Evolutionary conservation across 2,888 invertebrate genomes (phyloP), one percentile per base, ranked within the genome.

Genomic region (Galerucella calmariensis): DNA sequence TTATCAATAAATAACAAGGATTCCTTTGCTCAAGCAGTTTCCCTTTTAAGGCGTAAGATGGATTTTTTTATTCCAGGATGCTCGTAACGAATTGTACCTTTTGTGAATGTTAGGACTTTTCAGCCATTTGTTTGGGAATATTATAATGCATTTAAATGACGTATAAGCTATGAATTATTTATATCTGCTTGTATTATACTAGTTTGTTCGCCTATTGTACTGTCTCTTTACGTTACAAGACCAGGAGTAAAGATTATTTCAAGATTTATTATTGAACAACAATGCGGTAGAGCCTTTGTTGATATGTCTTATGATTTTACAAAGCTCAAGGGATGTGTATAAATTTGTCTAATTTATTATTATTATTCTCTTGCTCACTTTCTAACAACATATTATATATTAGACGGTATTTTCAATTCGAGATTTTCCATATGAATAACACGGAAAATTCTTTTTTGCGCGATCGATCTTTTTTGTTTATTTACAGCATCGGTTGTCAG

Each of bases 1-100:
- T 82, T 84, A 85, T 84, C 84, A 81, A 83, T 83, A 84, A 84
- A 84, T 84, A 84, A 83, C 82, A 82, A 73, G 83, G 79, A 84
- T 84, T 83, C 84, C 83, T 78, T 75, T 79, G 81, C 78, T 51
- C 61, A 80, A 78, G 79, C 76, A 79, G 81, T 82, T 80, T 81
- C 77, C 84, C 85, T 81, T 85, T 84, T 84, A 84, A 82, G 83
- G 85, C 80, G 83, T 80, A 79, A 78, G 81, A 76, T 78, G 76
- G 79, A 78, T 77, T 79, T 82, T 78, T 73, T 56, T 67, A 56
- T 48, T 67, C 74, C 69, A 68, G 69, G 73, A 72, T 63, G 72
- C 71, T 48, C 53, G 63, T 71, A 78, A 78, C 77, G 75, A 69
- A 75, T 75, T 77, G 71, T 74, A 71, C 62, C 74, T 72, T 77